Evolutionary conservation across 2,888 invertebrate species (phyloP), one percentile per base, ranked within the genome.

Genomic region (Xanthorhoe designata): DNA sequence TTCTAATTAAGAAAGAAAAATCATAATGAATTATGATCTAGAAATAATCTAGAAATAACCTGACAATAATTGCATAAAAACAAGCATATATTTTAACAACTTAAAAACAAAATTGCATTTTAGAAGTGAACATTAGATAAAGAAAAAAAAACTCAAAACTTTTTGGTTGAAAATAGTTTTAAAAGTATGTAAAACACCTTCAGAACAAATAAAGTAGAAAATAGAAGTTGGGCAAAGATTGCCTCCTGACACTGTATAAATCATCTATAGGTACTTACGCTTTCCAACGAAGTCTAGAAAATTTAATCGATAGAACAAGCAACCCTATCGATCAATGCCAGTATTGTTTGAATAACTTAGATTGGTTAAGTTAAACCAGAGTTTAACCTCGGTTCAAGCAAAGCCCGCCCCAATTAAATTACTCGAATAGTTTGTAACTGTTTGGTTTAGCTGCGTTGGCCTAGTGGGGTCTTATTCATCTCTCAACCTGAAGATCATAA

Each of bases 281-380:
- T 24, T 24, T 24, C 24, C 24, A 24, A 24, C 24, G 24, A 24
- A 32, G 38, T 38, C 38, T 38, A 38, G 38, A 38, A 38, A 38
- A 38, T 13, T 10, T 2, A 38, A 38, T 38, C 38, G 38, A 38
- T 38, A 38, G 10, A 38, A 38, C 38, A 10, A 1, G 35, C 8
- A 35, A 6, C 17, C 13, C 18, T 38, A 42, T 55, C 38, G 42
- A 38, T 55, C 19, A 42, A 42, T 13, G 13, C 13, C 42, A 38
- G 5, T 10, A 19, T 55, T 32, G 53, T 3, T 51, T 9, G 52
- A 19, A n/a, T 45, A 52, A 60, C 52, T 52, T 51, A 52, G 10
- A 60, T 60, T 60, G 52, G 60, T 15, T 60, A 52, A 55, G 55
- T 55, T 55, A 1, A 55, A 19, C 45, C 24, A 42, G 51, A 53